These are phyloP conservation scores for Xenops minutus DNA, from an alignment of 2,797 vertebrate species.

Conservation along the genomic window DNA sequence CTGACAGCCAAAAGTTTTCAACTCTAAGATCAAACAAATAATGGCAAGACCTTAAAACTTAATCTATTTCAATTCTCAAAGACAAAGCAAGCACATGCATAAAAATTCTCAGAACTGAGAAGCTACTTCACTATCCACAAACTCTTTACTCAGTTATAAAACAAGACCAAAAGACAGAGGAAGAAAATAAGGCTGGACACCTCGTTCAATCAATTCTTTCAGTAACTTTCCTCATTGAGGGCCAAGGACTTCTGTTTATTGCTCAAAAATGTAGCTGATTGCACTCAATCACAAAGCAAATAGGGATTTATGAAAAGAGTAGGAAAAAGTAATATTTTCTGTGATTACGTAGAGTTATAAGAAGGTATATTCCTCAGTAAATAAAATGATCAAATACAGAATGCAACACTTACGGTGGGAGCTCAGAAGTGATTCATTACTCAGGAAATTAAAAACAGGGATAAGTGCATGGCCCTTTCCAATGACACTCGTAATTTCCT, in stretches of 20 bases:
- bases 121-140: background rate
- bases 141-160: background rate
- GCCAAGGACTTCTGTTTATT: background rate
- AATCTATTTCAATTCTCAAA: background rate
- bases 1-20: background rate
- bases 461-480: slow-evolving; percentile 86
- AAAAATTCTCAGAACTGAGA: background rate
- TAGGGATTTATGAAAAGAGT: background rate
- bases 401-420: slow-evolving; percentile 67
- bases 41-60: background rate
- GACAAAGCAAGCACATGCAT: background rate
- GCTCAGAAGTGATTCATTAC: slow-evolving; percentile 50
- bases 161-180: background rate
- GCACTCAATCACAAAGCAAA: background rate
- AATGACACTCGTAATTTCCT: slow-evolving; percentile 66
- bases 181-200: background rate
- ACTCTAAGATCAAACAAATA: background rate
- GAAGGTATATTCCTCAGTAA: background rate
- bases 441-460: slow-evolving; percentile 82
- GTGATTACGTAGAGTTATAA: background rate
- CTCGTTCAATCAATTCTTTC: background rate
- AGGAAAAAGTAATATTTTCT: background rate
- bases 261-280: background rate
- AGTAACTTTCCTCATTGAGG: background rate
- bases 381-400: background rate